Conservation (phyloP, 1,140 invertebrate species). For the Aphidius ervi region DNA sequence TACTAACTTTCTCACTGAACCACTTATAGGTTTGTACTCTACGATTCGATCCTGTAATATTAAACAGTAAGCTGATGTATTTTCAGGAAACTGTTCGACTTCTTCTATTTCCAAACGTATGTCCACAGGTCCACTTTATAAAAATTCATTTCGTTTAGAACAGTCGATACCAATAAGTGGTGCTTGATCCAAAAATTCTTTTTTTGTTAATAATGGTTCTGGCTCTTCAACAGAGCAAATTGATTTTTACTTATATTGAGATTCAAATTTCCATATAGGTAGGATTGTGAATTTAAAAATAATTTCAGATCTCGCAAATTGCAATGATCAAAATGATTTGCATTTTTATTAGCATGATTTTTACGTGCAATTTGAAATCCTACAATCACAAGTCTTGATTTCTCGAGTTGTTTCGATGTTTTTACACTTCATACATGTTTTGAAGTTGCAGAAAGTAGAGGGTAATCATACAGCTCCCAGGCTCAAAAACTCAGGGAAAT, state of each 20-base stretch:
- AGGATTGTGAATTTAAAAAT: conserved; percentile 36
- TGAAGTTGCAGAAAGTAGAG: conserved; percentile 30
- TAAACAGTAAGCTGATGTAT: too few relatives aligned
- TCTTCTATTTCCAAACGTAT: too few relatives aligned
- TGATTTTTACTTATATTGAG: conserved; percentile 30
- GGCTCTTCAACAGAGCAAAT: conserved; percentile 24
- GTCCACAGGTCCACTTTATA: background rate
- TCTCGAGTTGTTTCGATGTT: conserved; percentile 28
- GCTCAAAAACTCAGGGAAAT: conserved; percentile 36
- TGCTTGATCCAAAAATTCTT: background rate
- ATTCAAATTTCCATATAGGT: conserved; percentile 35
- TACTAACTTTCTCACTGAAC: too few relatives aligned
- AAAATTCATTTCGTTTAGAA: too few relatives aligned
- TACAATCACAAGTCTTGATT: conserved; percentile 29
- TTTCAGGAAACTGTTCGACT: too few relatives aligned
- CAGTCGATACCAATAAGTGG: too few relatives aligned
- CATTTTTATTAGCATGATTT: conserved; percentile 11
- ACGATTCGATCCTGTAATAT: too few relatives aligned
- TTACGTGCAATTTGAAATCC: conserved; percentile 24
- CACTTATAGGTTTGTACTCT: too few relatives aligned
- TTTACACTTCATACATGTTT: conserved; percentile 33
- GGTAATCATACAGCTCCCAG: conserved; percentile 45
- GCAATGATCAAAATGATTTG: conserved; percentile 28
- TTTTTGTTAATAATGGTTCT: background rate
- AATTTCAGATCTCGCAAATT: conserved; percentile 29